A percentile compares a stretch with the other conserved stretches of the same genome.
phyloP scores from a whole-genome alignment of 2,797 vertebrate species.

The Australoheros facetus region DNA sequence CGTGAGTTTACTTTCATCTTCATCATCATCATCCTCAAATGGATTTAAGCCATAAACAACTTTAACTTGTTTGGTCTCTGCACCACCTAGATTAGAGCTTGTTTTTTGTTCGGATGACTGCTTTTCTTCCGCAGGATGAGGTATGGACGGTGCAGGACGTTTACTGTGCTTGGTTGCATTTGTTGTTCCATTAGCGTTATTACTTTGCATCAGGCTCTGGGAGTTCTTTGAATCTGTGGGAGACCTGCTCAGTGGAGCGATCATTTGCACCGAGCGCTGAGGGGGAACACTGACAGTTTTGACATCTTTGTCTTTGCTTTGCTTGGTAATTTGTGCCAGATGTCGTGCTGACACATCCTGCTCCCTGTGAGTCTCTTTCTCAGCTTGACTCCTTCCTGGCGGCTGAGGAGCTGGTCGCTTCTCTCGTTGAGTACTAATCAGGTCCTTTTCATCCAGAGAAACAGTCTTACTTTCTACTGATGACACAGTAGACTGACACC shows the following conservation, averaged over 20 bases:
- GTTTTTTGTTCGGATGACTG: background rate
- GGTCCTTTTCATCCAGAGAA: conserved; percentile 35
- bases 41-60: conserved; percentile 58
- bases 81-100: background rate
- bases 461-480: background rate
- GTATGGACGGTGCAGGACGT: conserved; percentile 67
- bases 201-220: conserved; percentile 3
- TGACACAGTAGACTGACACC: conserved; percentile 24
- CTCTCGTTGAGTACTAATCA: conserved; percentile 40
- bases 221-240: conserved; percentile 12
- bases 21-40: conserved; percentile 64
- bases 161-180: conserved; percentile 49
- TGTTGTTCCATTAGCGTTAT: background rate
- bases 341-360: background rate
- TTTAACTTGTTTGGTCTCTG: background rate
- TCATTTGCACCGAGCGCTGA: conserved; percentile 41
- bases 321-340: conserved; percentile 19
- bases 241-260: conserved; percentile 41
- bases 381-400: conserved; percentile 47
- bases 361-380: conserved; percentile 15
- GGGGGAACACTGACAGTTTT: conserved; percentile 47
- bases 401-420: conserved; percentile 72
- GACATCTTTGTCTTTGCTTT: conserved; percentile 33
- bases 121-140: conserved; percentile 29
- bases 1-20: conserved; percentile 29